Evolutionary conservation across 2,113 vertebrate genomes (phyloP).

Genomic region (Thamnophis sirtalis): DNA sequence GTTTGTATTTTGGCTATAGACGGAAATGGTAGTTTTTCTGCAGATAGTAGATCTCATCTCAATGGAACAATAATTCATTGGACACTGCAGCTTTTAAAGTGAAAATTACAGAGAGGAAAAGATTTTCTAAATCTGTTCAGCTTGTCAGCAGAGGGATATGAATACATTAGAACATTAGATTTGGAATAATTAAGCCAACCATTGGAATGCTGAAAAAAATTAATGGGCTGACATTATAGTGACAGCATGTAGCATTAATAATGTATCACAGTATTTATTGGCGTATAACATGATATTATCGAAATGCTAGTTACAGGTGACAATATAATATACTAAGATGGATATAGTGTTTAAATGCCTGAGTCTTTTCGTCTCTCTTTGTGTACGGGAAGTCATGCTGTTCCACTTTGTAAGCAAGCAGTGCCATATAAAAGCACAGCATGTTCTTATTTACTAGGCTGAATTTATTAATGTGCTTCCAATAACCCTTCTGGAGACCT

Average conservation of each 20-base stretch:
- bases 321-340: conserved; percentile 30
- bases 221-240: conserved; percentile 14
- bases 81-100: conserved; percentile 11
- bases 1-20: conserved; percentile 31
- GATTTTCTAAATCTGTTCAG: conserved; percentile 31
- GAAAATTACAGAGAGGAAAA: conserved; percentile 31
- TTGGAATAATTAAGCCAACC: not conserved
- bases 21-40: conserved; percentile 22
- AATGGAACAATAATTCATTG: conserved; percentile 33
- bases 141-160: conserved; percentile 25
- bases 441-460: not conserved
- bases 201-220: conserved; percentile 35
- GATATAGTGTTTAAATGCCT: conserved; percentile 6
- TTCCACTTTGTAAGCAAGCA: not conserved
- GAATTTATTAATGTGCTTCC: conserved; percentile 1
- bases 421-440: rapidly evolving
- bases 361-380: not conserved
- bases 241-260: conserved; percentile 29
- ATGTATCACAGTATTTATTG: conserved; percentile 12
- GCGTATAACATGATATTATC: not conserved
- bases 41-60: conserved; percentile 9
- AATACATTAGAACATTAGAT: conserved; percentile 23
- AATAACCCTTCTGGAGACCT: not conserved
- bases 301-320: conserved; percentile 12
- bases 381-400: rapidly evolving